Evolutionary conservation across 2,888 invertebrate genomes (phyloP).

Genomic region (Nomada flava): DNA sequence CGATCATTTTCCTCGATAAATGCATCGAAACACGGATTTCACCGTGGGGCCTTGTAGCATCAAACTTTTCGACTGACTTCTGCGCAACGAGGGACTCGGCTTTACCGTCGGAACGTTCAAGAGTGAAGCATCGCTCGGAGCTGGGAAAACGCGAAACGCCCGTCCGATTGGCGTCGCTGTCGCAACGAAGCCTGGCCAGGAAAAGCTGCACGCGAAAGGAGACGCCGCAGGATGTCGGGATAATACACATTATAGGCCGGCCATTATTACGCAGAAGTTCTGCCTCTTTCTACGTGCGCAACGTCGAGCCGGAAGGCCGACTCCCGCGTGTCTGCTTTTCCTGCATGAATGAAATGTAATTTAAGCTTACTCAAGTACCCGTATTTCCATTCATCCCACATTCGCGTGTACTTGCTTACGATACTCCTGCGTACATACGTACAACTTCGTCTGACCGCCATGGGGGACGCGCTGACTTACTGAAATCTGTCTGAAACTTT

Average conservation of each 20-base stretch:
- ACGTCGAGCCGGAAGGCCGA: conserved; percentile 69
- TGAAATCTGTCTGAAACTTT: background rate
- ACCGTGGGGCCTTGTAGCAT: background rate
- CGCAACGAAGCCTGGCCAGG: conserved; percentile 58
- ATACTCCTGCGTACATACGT: conserved; percentile 35
- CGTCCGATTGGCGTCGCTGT: conserved; percentile 59
- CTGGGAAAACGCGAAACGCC: conserved; percentile 45
- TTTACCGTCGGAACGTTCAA: background rate
- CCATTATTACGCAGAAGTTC: conserved; percentile 67
- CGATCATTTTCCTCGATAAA: conserved; percentile 1
- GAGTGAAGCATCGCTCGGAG: background rate
- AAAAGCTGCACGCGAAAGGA: conserved; percentile 71
- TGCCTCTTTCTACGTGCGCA: conserved; percentile 59
- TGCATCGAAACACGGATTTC: conserved; percentile 6
- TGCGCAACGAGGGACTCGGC: conserved; percentile 20
- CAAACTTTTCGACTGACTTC: conserved; percentile 14
- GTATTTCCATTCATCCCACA: conserved; percentile 78
- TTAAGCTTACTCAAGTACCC: conserved; percentile 77
- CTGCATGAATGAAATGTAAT: conserved; percentile 82
- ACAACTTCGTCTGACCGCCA: conserved; percentile 15
- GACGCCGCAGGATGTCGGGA: conserved; percentile 76
- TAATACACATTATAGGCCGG: conserved; percentile 77
- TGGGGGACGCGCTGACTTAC: conserved; percentile 19
- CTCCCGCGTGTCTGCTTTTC: conserved; percentile 78
- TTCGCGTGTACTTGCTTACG: conserved; percentile 60